Evolutionary conservation across 2,888 invertebrate genomes (phyloP).

Genomic region (Synergus umbraculus): DNA sequence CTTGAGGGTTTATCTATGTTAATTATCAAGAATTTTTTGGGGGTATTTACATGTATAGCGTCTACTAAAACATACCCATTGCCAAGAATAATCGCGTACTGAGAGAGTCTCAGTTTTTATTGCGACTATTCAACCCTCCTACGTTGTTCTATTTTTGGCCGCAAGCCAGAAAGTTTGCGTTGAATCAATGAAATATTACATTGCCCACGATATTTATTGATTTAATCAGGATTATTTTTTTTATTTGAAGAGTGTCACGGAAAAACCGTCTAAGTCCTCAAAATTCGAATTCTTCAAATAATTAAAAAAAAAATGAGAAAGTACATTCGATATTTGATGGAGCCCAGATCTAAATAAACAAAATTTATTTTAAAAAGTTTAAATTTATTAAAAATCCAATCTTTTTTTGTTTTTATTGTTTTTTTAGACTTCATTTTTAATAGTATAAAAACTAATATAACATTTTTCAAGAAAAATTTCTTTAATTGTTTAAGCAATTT

Average conservation of each 20-base stretch:
- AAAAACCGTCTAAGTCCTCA: no score
- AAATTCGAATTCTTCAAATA: no score
- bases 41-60: slow-evolving; percentile 16
- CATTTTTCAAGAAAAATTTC: no score
- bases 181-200: slow-evolving; percentile 40
- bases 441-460: no score
- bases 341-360: no score
- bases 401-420: no score
- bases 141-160: slow-evolving; percentile 36
- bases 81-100: slow-evolving; percentile 37
- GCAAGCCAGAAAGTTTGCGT: slow-evolving; percentile 37
- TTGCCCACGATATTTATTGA: slow-evolving; percentile 38
- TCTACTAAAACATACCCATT: slow-evolving; percentile 28
- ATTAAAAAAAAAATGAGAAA: no score
- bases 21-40: background rate
- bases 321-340: no score
- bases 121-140: slow-evolving; percentile 40
- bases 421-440: no score
- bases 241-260: background rate
- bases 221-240: slow-evolving; percentile 32
- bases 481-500: no score
- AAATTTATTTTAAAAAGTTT: no score
- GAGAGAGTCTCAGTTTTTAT: slow-evolving; percentile 40
- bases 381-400: no score
- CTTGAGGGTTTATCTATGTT: background rate